Evolutionary conservation across 2,888 invertebrate species (phyloP).

Genomic region (Linnaemya tessellans): DNA sequence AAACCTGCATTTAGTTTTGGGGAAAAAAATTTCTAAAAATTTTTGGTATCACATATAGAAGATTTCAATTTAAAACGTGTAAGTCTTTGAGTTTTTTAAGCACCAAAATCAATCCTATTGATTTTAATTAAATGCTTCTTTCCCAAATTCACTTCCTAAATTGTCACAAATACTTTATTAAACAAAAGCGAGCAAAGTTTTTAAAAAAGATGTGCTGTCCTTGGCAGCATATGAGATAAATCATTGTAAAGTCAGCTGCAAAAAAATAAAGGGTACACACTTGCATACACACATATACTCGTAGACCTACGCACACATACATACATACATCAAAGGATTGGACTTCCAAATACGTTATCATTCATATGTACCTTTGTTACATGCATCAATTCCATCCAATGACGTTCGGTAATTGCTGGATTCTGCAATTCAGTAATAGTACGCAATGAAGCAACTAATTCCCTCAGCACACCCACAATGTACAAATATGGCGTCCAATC

Average conservation of each 20-base stretch:
- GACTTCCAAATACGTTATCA: slow-evolving; percentile 5
- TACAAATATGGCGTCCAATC: slow-evolving; percentile 90
- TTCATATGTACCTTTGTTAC: slow-evolving; percentile 89
- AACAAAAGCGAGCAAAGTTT: not conserved
- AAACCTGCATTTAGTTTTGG: not conserved
- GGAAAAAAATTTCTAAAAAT: too few relatives aligned
- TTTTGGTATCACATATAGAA: not conserved
- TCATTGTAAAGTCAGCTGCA: not conserved
- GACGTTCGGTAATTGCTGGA: slow-evolving; percentile 95
- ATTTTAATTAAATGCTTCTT: not conserved
- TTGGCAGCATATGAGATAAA: not conserved
- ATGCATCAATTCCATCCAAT: slow-evolving; percentile 97
- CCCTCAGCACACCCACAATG: slow-evolving; percentile 93
- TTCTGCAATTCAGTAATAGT: slow-evolving; percentile 97
- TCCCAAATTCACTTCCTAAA: not conserved
- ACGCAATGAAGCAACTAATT: slow-evolving; percentile 95
- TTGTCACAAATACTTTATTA: not conserved
- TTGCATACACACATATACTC: too few relatives aligned
- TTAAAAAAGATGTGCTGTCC: not conserved
- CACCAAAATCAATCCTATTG: not conserved
- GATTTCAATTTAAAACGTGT: not conserved
- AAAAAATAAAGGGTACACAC: not conserved
- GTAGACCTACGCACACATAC: not conserved
- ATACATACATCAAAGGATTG: not conserved
- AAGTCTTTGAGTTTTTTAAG: not conserved